These are phyloP conservation scores for Samia ricini DNA, from an alignment of 1,140 invertebrate genomes.

Conservation along the genomic window DNA sequence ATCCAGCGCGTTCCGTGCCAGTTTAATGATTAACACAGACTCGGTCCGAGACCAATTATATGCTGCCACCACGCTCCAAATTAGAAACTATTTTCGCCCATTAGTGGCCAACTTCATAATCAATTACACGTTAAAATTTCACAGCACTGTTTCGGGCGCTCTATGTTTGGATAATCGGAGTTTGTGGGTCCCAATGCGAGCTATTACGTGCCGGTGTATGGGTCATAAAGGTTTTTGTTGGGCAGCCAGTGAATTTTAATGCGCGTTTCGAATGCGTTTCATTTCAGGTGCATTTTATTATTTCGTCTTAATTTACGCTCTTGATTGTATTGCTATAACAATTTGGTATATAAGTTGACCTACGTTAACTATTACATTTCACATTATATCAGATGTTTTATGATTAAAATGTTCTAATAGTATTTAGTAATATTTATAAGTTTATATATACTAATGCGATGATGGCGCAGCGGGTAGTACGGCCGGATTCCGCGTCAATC, in stretches of 20 bases:
- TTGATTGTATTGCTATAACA: background rate
- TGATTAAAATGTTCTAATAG: no score
- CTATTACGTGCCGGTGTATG: conserved; percentile 56
- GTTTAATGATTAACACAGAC: conserved; percentile 69
- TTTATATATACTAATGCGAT: no score
- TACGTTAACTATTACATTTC: background rate
- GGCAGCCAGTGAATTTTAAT: conserved; percentile 64
- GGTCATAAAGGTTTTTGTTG: conserved; percentile 70
- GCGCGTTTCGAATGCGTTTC: conserved; percentile 57
- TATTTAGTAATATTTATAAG: no score
- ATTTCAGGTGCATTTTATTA: conserved; percentile 5
- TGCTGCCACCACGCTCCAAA: conserved; percentile 62
- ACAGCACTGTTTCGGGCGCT: conserved; percentile 65
- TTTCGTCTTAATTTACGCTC: background rate
- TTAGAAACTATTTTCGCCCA: conserved; percentile 77
- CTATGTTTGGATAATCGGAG: conserved; percentile 72
- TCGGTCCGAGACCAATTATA: conserved; percentile 69
- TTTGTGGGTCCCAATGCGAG: conserved; percentile 74
- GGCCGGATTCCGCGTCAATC: no score
- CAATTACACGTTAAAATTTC: conserved; percentile 76
- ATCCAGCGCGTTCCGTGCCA: conserved; percentile 26
- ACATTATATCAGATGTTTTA: background rate
- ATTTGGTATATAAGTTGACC: background rate
- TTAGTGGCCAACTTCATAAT: conserved; percentile 76
- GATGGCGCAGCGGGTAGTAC: no score